These are phyloP conservation scores for Tridacna crocea DNA, from an alignment of 2,888 invertebrate species.

Conservation along the genomic window DNA sequence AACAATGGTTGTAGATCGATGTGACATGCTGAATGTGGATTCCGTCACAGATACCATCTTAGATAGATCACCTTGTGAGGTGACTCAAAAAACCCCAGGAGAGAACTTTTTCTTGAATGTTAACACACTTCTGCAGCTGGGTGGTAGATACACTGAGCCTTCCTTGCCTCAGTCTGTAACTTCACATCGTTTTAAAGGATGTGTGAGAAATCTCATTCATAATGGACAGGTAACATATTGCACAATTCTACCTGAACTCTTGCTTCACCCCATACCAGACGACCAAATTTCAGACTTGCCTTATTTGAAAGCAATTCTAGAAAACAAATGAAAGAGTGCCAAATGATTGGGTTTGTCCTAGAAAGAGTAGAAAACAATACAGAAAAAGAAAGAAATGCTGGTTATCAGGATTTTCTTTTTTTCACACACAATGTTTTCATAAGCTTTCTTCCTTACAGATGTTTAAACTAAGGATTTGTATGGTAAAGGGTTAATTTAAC, in stretches of 20 bases:
- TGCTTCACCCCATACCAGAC: background rate
- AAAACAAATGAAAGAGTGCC: no score
- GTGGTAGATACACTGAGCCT: conserved; percentile 86
- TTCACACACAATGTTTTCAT: no score
- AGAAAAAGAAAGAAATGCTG: no score
- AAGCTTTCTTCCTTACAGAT: no score
- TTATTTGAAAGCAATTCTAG: background rate
- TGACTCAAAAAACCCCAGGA: conserved; percentile 94
- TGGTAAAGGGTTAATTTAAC: no score
- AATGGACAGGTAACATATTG: conserved; percentile 88
- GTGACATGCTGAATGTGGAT: conserved; percentile 94
- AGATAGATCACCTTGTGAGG: conserved; percentile 95
- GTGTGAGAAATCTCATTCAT: conserved; percentile 97
- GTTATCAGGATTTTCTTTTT: no score
- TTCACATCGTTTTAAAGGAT: conserved; percentile 95
- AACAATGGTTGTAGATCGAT: conserved; percentile 96
- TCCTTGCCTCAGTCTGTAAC: conserved; percentile 63
- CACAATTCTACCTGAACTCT: background rate
- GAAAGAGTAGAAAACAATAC: no score
- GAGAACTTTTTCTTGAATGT: conserved; percentile 98
- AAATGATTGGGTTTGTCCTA: no score
- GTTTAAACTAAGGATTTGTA: no score
- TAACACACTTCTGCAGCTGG: conserved; percentile 97
- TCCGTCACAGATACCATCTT: conserved; percentile 90
- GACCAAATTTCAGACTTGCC: background rate